Base-by-base conservation (phyloP, 2,888 invertebrate genomes). In the Therioaphis trifolii region DNA sequence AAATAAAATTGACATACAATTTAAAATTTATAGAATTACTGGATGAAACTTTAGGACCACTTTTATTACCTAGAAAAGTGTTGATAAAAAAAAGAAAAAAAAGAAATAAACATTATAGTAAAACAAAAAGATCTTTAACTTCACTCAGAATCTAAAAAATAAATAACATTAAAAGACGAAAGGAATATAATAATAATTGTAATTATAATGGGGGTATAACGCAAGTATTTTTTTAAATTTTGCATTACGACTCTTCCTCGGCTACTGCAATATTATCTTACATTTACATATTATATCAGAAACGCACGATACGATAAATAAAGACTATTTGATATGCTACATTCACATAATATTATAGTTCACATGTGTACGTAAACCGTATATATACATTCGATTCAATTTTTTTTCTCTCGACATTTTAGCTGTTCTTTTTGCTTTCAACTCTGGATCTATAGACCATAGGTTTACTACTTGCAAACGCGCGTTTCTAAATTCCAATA, bases 401-500 rank as follows among this genome's bases (percentile, higher is more conserved):
- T 72, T 52, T 40, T 71, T 1, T 21, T 52, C n/a, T 12, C 14
- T n/a, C n/a, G 52, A 52, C 9, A 1, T 29, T 72, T 72, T 35
- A 35, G 52, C 52, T 14, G 35, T 55, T 29, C 9, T 14, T 46
- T 69, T n/a, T 72, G n/a, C n/a, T 55, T 35, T 55, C 0, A 11
- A 21, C n/a, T 72, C 14, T 9, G 14, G 24, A n/a, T n/a, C n/a
- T n/a, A n/a, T n/a, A n/a, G 18, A 21, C 4, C 29, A 5, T 49
- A 15, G 11, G 15, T 11, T 0, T 24, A 35, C 24, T 21, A 21
- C 14, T 24, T 40, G n/a, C 18, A 27, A 69, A 52, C 24, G n/a
- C 24, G 14, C 27, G 40, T 43, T 43, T 79, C n/a, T 43, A 69
- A 79, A 79, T 79, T 79, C 55, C 40, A 69, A 79, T 40, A 69